Percentiles rank a stretch among this genome's conserved stretches.
Conservation (phyloP, 35 echinoderm and acorn worm genomes). For the Stichopus chloronotus region DNA sequence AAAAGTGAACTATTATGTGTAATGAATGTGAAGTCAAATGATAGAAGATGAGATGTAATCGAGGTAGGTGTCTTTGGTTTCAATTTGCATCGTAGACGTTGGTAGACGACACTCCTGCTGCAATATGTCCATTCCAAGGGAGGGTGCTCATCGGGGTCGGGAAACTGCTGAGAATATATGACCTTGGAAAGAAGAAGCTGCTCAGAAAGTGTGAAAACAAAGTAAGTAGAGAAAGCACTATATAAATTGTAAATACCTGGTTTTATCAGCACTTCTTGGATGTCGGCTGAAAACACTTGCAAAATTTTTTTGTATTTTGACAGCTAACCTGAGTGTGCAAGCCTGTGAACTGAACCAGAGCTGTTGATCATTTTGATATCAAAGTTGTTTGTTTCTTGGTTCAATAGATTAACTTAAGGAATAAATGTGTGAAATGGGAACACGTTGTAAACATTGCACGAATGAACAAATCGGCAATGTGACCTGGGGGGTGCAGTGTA, state of each 20-base stretch:
- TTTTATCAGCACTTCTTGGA: not conserved
- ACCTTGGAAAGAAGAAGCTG: slow-evolving; percentile 97
- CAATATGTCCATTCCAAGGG: slow-evolving; percentile 96
- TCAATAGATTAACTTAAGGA: too few relatives aligned
- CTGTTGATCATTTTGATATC: too few relatives aligned
- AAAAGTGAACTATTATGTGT: too few relatives aligned
- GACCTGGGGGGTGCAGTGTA: too few relatives aligned
- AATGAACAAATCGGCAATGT: too few relatives aligned
- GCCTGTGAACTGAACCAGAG: too few relatives aligned
- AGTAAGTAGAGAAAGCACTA: slow-evolving; percentile 52
- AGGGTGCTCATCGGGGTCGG: slow-evolving; percentile 88
- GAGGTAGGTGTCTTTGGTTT: not conserved
- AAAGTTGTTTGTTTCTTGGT: too few relatives aligned
- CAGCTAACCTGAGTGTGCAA: too few relatives aligned
- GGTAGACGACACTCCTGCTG: slow-evolving; percentile 94
- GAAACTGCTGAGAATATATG: slow-evolving; percentile 92
- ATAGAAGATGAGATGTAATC: not conserved
- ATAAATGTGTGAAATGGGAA: too few relatives aligned
- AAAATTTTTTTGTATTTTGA: not conserved
- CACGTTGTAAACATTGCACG: too few relatives aligned
- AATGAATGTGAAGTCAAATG: too few relatives aligned
- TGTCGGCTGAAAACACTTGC: not conserved
- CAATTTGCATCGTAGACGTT: slow-evolving; percentile 57
- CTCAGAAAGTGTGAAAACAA: slow-evolving; percentile 98
- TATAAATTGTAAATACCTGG: slow-evolving; percentile 16